Evolutionary conservation across 2,888 invertebrate species (phyloP).

Genomic region (Harpalus rubripes): DNA sequence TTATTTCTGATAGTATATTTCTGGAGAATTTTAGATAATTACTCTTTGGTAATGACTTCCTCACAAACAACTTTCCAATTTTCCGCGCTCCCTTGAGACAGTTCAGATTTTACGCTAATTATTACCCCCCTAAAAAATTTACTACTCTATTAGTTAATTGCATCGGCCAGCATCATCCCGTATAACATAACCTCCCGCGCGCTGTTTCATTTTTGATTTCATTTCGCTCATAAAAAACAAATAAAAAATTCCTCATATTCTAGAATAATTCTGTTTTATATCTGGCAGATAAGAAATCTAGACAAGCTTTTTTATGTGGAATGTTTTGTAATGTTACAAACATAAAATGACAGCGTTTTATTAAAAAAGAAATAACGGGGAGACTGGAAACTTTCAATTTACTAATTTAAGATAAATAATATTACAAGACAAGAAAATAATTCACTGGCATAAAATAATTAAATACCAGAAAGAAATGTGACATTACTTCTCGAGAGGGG

Average conservation of each 20-base stretch:
- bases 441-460: no score
- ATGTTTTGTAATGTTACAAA: slow-evolving; percentile 19
- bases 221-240: slow-evolving; percentile 26
- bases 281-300: slow-evolving; percentile 39
- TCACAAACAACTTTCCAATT: not conserved
- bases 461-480: no score
- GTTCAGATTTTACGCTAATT: slow-evolving; percentile 2
- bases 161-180: not conserved
- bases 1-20: no score
- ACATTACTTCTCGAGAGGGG: no score
- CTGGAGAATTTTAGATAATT: no score
- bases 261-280: slow-evolving; percentile 44
- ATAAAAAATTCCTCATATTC: slow-evolving; percentile 38
- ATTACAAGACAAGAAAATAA: not conserved
- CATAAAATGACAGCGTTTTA: slow-evolving; percentile 22
- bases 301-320: slow-evolving; percentile 41
- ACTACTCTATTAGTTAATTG: slow-evolving; percentile 42
- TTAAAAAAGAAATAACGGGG: slow-evolving; percentile 31
- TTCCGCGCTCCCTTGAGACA: not conserved
- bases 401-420: slow-evolving; percentile 21
- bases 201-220: slow-evolving; percentile 12
- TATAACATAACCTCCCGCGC: not conserved
- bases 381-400: slow-evolving; percentile 23
- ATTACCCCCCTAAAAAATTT: slow-evolving; percentile 20
- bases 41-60: not conserved